Conservation (phyloP, 2,797 vertebrate species). For the Darevskia nairensis region DNA sequence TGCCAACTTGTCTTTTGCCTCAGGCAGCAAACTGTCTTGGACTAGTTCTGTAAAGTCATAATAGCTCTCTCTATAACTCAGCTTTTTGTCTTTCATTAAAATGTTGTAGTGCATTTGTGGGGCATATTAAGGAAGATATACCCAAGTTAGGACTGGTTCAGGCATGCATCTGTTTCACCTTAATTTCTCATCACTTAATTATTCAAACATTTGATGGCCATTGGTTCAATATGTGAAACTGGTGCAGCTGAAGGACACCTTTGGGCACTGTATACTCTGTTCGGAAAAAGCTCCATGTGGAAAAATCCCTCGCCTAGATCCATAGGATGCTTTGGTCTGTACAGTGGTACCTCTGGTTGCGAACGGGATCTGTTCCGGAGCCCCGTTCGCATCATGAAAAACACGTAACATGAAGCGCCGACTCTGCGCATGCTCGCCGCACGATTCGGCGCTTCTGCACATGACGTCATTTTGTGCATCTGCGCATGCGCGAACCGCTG, state of each 20-base stretch:
- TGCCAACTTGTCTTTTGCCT: no score
- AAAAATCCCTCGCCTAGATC: background rate
- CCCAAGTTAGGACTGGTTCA: background rate
- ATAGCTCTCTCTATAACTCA: background rate
- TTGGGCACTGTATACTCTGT: background rate
- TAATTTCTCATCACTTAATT: background rate
- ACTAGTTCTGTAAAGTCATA: background rate
- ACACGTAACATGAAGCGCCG: no score
- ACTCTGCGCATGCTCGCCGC: no score
- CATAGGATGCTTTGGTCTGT: background rate
- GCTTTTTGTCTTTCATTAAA: background rate
- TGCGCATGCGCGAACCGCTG: no score
- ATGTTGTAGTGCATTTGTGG: background rate
- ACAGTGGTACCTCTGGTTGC: no score
- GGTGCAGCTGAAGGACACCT: background rate
- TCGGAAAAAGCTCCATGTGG: background rate
- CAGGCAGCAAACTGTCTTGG: no score
- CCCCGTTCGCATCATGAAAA: no score
- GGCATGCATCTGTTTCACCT: background rate
- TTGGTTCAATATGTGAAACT: background rate
- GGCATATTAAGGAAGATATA: background rate
- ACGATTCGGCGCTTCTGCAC: no score
- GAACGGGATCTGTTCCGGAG: no score
- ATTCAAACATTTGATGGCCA: background rate
- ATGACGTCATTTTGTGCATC: no score